Conservation (phyloP, 92 coral and sea anemone genomes). For the Porites cylindrica region DNA sequence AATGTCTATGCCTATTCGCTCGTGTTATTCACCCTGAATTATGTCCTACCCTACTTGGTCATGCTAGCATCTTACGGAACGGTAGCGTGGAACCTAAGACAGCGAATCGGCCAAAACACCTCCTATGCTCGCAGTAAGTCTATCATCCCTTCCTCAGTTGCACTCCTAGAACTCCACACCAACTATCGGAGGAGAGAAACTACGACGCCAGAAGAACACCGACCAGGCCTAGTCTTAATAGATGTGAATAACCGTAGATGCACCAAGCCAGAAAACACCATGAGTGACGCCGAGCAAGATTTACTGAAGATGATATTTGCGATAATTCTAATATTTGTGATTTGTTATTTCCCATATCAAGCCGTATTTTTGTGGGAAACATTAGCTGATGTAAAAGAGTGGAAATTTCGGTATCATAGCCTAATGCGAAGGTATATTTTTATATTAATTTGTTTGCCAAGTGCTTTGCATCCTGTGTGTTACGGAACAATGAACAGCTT, state of each 20-base stretch:
- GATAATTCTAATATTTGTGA: constrained; percentile 41
- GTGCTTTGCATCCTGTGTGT: constrained; percentile 72
- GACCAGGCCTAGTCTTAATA: neutral
- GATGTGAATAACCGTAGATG: constrained; percentile 9
- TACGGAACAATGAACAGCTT: constrained; percentile 76
- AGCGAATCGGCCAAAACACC: neutral
- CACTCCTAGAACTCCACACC: neutral
- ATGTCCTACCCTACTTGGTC: constrained; percentile 50
- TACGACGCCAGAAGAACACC: neutral
- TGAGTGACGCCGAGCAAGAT: constrained; percentile 54
- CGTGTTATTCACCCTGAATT: constrained; percentile 48
- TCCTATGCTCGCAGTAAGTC: neutral
- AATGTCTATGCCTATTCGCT: constrained; percentile 5
- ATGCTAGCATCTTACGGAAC: constrained; percentile 69
- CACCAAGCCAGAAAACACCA: constrained; percentile 10
- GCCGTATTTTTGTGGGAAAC: constrained; percentile 50
- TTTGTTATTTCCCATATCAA: constrained; percentile 71
- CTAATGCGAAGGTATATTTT: constrained; percentile 42
- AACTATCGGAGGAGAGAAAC: neutral
- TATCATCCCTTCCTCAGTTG: neutral
- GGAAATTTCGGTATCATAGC: constrained; percentile 35
- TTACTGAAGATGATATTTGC: constrained; percentile 66
- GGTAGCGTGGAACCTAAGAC: constrained; percentile 38
- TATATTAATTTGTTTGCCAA: constrained; percentile 63
- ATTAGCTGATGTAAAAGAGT: constrained; percentile 1